These are phyloP conservation scores for Furnarius figulus DNA, from an alignment of 2,113 vertebrate genomes.

Conservation along the genomic window DNA sequence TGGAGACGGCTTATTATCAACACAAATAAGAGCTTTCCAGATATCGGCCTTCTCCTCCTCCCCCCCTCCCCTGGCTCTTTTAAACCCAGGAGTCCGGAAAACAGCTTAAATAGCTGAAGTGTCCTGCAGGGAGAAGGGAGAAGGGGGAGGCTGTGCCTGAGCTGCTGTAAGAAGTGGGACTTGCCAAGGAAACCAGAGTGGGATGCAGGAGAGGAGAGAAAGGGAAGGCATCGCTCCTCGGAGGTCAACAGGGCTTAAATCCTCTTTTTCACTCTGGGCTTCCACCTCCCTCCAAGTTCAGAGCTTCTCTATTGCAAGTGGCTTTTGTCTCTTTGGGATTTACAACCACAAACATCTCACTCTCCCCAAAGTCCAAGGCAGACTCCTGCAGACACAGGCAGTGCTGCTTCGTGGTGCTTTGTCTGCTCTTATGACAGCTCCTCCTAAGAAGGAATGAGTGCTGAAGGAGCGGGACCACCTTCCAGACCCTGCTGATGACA, in stretches of 20 bases:
- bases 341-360: neutral
- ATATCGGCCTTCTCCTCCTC: neutral
- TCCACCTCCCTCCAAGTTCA: neutral
- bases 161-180: neutral
- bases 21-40: slow-evolving; percentile 11
- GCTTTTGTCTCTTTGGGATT: neutral
- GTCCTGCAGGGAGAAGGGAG: neutral
- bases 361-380: neutral
- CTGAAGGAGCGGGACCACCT: neutral
- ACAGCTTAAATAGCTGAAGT: neutral
- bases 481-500: neutral
- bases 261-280: neutral
- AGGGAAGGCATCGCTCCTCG: neutral
- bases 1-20: slow-evolving; percentile 24
- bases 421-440: fast-evolving
- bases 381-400: neutral
- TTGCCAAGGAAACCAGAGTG: neutral
- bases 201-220: neutral
- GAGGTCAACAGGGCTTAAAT: neutral
- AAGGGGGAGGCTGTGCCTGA: neutral
- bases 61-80: neutral
- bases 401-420: neutral
- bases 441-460: neutral
- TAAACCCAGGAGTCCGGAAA: neutral
- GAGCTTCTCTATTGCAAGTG: neutral